Evolutionary conservation across 2,888 invertebrate genomes (phyloP), one percentile per base, ranked within the genome.

Genomic region (Troides aeacus): DNA sequence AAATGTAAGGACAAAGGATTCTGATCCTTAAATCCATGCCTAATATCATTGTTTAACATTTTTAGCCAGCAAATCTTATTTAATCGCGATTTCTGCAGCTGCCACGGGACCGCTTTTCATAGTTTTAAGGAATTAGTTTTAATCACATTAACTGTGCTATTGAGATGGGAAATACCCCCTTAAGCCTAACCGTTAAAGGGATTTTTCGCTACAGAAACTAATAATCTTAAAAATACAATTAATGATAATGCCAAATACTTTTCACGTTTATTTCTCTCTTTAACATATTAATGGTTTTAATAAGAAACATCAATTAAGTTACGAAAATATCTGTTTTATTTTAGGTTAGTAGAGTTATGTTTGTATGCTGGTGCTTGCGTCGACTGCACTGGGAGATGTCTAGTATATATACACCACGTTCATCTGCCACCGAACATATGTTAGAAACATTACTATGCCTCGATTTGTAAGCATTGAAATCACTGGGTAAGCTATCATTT

Each of bases 41-140:
- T 70, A 64, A 68, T 68, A 56, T 66, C 59, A 62, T 56, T 64
- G 59, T 71, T 71, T 72, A 62, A n/a, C n/a, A 68, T 76, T 79
- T 72, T 75, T 59, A 69, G 77, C 78, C 77, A 68, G 80, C 78
- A 82, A 77, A 79, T 72, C 39, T 78, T 79, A 77, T 62, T 76
- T 82, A 70, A 81, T 73, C 59, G 68, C 70, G 65, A 67, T 72
- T 77, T 73, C 82, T 78, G 82, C 89, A 89, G 86, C 87, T 88
- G 87, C 79, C 78, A 73, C 64, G 70, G 74, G 74, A 75, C 76
- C 71, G 76, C 79, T 80, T 84, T 84, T 75, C 66, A 70, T 71
- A 83, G 84, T 88, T 88, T 89, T 85, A 82, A 78, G 77, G 85
- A 84, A 87, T 89, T 86, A 86, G 76, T 78, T 79, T 77, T 89